These are phyloP conservation scores for Mola mola DNA, from an alignment of 2,113 vertebrate genomes.

Conservation along the genomic window DNA sequence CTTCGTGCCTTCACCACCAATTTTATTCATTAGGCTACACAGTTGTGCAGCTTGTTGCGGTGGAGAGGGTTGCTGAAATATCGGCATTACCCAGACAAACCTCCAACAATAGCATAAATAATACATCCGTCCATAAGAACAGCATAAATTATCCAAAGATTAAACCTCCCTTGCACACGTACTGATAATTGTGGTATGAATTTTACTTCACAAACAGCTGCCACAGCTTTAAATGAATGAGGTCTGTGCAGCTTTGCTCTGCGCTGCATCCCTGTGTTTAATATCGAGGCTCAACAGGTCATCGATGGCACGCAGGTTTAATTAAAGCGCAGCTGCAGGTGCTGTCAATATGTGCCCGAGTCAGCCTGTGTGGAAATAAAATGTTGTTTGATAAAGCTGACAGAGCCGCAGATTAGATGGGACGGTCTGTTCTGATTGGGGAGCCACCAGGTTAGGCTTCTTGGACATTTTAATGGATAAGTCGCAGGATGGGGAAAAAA, in stretches of 20 bases:
- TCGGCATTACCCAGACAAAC: too few relatives aligned
- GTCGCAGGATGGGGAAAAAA: not conserved
- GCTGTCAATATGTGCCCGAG: constrained; percentile 17
- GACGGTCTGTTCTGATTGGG: not conserved
- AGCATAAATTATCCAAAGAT: too few relatives aligned
- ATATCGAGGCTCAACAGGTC: constrained; percentile 38
- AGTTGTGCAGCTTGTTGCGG: too few relatives aligned
- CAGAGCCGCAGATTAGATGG: constrained; percentile 33
- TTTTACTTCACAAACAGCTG: not conserved
- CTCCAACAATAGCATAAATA: too few relatives aligned
- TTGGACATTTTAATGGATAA: not conserved
- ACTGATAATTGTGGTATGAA: not conserved
- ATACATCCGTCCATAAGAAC: too few relatives aligned
- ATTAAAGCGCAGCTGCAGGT: constrained; percentile 39
- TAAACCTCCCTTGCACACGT: too few relatives aligned
- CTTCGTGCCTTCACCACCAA: too few relatives aligned
- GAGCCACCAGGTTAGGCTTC: not conserved
- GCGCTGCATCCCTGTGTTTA: constrained; percentile 4
- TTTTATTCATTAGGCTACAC: too few relatives aligned
- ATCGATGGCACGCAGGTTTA: constrained; percentile 31
- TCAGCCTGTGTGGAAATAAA: not conserved
- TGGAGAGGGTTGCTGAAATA: too few relatives aligned
- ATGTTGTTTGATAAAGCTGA: not conserved
- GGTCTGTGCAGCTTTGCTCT: constrained; percentile 1
- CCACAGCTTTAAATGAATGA: not conserved